A percentile compares a stretch with the other conserved stretches of the same genome.
Evolutionary conservation across 2,888 invertebrate genomes (phyloP).

Genomic region (Julus scanicus): DNA sequence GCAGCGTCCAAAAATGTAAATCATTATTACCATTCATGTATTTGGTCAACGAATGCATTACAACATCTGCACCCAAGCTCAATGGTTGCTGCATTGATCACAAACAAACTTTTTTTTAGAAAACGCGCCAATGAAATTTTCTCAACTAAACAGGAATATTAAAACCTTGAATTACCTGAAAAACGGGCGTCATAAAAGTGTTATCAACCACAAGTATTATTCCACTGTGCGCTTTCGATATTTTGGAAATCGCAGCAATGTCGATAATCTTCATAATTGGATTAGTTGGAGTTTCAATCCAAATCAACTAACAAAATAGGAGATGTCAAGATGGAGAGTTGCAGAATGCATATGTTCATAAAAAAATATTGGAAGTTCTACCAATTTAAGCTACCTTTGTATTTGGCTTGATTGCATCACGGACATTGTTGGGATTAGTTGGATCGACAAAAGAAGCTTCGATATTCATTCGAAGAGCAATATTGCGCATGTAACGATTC

Average conservation of each 20-base stretch:
- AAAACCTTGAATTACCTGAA: slow-evolving; percentile 71
- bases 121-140: not conserved
- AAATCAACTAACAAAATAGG: slow-evolving; percentile 71
- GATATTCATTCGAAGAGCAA: slow-evolving; percentile 76
- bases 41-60: slow-evolving; percentile 92
- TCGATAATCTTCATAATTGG: slow-evolving; percentile 91
- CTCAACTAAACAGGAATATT: not conserved
- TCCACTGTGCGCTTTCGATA: slow-evolving; percentile 69
- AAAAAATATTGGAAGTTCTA: no score
- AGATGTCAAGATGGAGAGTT: not conserved
- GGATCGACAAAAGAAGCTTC: slow-evolving; percentile 82
- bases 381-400: no score
- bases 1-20: not conserved
- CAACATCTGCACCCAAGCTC: slow-evolving; percentile 89
- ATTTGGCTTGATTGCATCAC: slow-evolving; percentile 78
- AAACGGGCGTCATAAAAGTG: slow-evolving; percentile 90
- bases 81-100: slow-evolving; percentile 78
- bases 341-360: not conserved
- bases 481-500: slow-evolving; percentile 76
- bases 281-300: slow-evolving; percentile 98
- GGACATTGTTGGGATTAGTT: slow-evolving; percentile 74
- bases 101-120: slow-evolving; percentile 57
- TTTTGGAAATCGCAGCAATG: slow-evolving; percentile 77
- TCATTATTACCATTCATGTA: slow-evolving; percentile 84
- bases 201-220: slow-evolving; percentile 88